A percentile compares a stretch with the other conserved stretches of the same genome.
These are phyloP conservation scores for Xestia rhomboidea DNA, from an alignment of 2,888 invertebrate species.

Conservation along the genomic window DNA sequence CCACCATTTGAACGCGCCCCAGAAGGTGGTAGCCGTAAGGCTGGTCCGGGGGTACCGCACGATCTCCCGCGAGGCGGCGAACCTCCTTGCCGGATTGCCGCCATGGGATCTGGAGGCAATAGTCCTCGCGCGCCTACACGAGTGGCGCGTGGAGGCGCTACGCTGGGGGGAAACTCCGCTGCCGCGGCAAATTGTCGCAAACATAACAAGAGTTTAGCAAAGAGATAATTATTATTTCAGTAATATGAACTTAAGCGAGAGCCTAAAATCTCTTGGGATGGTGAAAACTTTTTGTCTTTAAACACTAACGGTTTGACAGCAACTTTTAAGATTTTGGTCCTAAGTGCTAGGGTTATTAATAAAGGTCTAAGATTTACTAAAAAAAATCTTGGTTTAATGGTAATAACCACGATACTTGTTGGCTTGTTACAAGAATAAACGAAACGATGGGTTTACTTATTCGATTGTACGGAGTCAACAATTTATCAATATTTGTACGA, in stretches of 20 bases:
- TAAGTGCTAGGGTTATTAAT: conserved; percentile 4
- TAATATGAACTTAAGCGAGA: not conserved
- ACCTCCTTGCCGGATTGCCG: too few species aligned
- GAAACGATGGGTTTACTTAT: conserved; percentile 1
- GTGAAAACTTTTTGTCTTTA: conserved; percentile 1
- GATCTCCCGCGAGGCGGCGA: too few species aligned
- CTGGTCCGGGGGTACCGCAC: too few species aligned
- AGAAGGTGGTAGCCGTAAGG: too few species aligned
- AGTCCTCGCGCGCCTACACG: too few species aligned
- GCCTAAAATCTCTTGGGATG: conserved; percentile 10
- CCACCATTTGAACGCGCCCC: too few species aligned
- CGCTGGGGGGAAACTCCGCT: too few species aligned
- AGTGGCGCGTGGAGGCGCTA: too few species aligned
- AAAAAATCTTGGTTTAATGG: not conserved
- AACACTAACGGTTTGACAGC: conserved; percentile 5
- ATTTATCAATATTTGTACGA: conserved; percentile 34
- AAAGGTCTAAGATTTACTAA: not conserved
- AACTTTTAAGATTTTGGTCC: conserved; percentile 14
- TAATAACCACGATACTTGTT: not conserved
- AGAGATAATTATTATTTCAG: not conserved
- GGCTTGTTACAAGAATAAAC: not conserved
- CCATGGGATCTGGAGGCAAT: too few species aligned
- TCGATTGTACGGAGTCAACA: conserved; percentile 8
- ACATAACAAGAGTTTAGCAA: conserved; percentile 6
- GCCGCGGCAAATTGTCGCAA: not conserved